Evolutionary conservation across 2,113 vertebrate genomes (phyloP).

Genomic region (Catharus bicknelli): DNA sequence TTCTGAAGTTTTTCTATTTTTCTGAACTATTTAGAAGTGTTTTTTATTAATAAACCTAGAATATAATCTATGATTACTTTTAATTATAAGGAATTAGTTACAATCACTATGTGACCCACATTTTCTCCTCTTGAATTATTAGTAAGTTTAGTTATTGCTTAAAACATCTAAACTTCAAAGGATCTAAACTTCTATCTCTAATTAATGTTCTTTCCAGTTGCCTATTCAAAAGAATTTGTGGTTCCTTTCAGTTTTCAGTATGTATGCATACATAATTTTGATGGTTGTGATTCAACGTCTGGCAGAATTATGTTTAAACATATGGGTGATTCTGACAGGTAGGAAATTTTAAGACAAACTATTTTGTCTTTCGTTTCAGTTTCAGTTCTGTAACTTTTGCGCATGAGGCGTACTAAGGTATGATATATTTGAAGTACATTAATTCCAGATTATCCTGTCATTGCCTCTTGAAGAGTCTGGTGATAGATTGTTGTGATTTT

Average conservation of each 20-base stretch:
- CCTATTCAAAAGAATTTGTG: not conserved
- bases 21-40: not conserved
- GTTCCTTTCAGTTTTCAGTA: not conserved
- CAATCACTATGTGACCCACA: not conserved
- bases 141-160: not conserved
- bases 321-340: not conserved
- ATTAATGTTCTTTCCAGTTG: not conserved
- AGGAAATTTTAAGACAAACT: not conserved
- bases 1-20: not conserved
- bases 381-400: not conserved
- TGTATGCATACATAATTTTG: not conserved
- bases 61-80: not conserved
- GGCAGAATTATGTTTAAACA: not conserved
- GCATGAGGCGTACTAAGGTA: not conserved
- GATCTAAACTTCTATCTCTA: not conserved
- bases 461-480: not conserved
- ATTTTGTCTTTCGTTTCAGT: not conserved
- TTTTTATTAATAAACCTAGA: not conserved
- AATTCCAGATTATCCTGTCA: not conserved
- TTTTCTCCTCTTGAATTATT: not conserved
- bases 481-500: not conserved
- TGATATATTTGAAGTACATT: not conserved
- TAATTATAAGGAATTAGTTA: not conserved
- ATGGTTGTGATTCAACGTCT: not conserved
- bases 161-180: not conserved